phyloP scores from a whole-genome alignment of 2,888 invertebrate genomes.

The Drosophila testacea region DNA sequence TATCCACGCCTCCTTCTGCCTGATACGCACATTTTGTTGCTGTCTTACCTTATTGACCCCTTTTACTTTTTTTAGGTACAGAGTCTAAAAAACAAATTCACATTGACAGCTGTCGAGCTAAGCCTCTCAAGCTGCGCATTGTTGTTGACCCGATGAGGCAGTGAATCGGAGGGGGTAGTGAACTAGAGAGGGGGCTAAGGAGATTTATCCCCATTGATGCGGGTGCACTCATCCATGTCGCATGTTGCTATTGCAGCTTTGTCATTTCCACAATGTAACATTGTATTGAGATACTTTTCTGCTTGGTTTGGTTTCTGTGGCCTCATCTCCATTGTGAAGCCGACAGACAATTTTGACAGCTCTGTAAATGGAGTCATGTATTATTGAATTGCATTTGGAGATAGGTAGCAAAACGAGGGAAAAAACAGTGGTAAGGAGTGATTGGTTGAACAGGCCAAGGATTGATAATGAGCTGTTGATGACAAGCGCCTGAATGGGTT shows the following conservation, averaged over 20 bases:
- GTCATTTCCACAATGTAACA: constrained; percentile 37
- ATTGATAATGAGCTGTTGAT: constrained; percentile 58
- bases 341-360: constrained; percentile 56
- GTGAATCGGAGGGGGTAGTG: background rate
- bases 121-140: constrained; percentile 28
- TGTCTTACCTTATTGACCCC: no score
- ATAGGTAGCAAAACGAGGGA: background rate
- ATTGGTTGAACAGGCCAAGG: constrained; percentile 27
- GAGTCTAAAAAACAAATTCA: background rate
- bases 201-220: constrained; percentile 39
- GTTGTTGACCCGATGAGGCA: constrained; percentile 22
- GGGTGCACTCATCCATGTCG: constrained; percentile 58
- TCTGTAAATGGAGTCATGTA: constrained; percentile 43
- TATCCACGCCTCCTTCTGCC: no score
- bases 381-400: constrained; percentile 30
- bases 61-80: no score
- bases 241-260: constrained; percentile 32
- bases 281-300: constrained; percentile 62
- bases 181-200: constrained; percentile 1
- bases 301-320: constrained; percentile 60
- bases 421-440: background rate
- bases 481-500: constrained; percentile 27
- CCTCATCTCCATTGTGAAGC: constrained; percentile 30
- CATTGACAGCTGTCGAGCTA: constrained; percentile 41
- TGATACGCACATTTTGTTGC: no score